These are phyloP conservation scores for Periophthalmodon schlosseri DNA, from an alignment of 2,113 vertebrate genomes.

Conservation along the genomic window DNA sequence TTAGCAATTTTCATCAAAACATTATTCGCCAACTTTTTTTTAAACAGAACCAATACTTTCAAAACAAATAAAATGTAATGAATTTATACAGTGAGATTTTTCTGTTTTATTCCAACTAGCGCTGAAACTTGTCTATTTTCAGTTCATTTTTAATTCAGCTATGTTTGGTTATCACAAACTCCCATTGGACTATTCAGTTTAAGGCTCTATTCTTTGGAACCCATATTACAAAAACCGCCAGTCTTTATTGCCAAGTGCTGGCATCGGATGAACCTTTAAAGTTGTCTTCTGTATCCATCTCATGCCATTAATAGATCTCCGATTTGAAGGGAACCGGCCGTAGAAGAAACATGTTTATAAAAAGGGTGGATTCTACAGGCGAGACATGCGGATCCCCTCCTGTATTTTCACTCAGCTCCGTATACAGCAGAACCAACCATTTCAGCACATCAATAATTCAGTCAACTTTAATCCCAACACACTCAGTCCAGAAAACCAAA, in stretches of 20 bases:
- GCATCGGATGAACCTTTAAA: conserved; percentile 25
- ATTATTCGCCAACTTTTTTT: neutral
- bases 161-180: neutral
- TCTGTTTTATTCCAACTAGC: too few species aligned
- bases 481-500: conserved; percentile 57
- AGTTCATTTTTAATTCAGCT: neutral
- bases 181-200: neutral
- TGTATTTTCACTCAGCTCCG: conserved; percentile 14
- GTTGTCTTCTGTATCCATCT: conserved; percentile 1
- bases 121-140: neutral
- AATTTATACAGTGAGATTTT: neutral
- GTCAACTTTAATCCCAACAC: conserved; percentile 65
- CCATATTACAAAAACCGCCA: neutral
- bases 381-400: conserved; percentile 14
- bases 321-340: conserved; percentile 22
- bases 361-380: conserved; percentile 52
- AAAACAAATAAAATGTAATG: neutral
- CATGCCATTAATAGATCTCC: conserved; percentile 28
- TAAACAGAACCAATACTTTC: neutral
- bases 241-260: conserved; percentile 14
- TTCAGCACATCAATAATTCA: conserved; percentile 71
- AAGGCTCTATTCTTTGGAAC: neutral
- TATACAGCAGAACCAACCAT: conserved; percentile 59
- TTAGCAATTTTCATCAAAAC: neutral
- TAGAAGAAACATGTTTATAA: conserved; percentile 40